A percentile compares a stretch with the other conserved stretches of the same genome.
These are phyloP conservation scores for Phoeniculus purpureus DNA, from an alignment of 2,797 vertebrate species.

Conservation along the genomic window DNA sequence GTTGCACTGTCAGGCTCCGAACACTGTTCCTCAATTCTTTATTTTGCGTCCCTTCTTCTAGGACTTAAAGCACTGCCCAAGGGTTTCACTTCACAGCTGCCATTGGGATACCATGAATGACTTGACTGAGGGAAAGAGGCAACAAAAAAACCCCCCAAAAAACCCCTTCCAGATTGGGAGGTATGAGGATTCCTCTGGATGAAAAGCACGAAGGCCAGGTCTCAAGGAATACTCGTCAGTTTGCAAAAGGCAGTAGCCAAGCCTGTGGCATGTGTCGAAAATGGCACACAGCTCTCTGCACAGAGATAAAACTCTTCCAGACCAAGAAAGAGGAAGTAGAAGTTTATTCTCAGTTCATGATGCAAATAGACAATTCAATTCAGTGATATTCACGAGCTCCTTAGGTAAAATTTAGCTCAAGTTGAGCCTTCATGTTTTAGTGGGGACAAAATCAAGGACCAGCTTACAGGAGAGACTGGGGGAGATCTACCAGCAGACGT, in stretches of 20 bases:
- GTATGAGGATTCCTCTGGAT: background rate
- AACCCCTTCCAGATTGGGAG: background rate
- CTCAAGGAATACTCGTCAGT: background rate
- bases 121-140: background rate
- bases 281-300: background rate
- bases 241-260: background rate
- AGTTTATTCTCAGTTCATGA: background rate
- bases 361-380: background rate
- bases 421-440: background rate
- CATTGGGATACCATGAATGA: background rate
- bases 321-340: background rate
- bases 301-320: background rate
- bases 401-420: background rate
- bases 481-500: background rate
- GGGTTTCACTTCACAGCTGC: background rate
- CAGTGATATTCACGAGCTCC: background rate
- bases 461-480: background rate
- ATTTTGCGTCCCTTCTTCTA: background rate
- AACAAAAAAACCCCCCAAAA: background rate
- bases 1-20: background rate
- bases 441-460: background rate
- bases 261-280: background rate
- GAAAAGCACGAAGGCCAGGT: background rate
- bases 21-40: background rate
- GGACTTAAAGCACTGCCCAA: background rate